Base-by-base conservation (phyloP, 2,797 vertebrate genomes). In the Oceanodroma leucorhoa region DNA sequence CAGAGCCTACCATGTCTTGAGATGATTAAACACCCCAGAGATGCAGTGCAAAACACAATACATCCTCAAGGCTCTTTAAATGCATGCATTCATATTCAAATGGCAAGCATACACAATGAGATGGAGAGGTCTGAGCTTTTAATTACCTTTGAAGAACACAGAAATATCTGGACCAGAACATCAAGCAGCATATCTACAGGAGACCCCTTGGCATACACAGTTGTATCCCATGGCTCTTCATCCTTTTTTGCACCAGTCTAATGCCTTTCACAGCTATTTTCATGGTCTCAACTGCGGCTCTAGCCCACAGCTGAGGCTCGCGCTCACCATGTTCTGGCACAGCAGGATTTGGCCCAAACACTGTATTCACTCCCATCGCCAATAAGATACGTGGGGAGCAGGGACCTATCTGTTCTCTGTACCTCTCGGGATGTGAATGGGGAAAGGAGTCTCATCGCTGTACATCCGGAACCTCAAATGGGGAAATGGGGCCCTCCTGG, bases 81-180 rank as follows among this genome's bases (percentile, higher is more conserved):
- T 48, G 38, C 8, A 0, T 24, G 54, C 61, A 45, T 93, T 93
- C 64, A 54, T 83, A 87, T 75, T 91, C 69, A 90, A 94, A 93
- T 81, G 45, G 61, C 2, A 69, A 73, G 17, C 9, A 1, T 9
- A 67, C 40, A 30, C 27, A 92, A 53, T 11, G 65, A 92, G 67
- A 72, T 2, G 0, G 43, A 26, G 26, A 83, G 48, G 41, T 73
- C 57, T 78, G 60, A 91, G 69, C 38, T 93, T 83, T 71, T 72
- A 87, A 85, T 85, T 54, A 57, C 36, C 40, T 87, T 61, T 30
- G 70, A 79, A 79, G 46, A 91, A 76, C 30, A 73, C 18, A 86
- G 34, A 94, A 94, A 89, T 67, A 83, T 38, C 72, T 71, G 46
- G 78, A 88, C 36, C 38, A 61, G 45, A 91, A 61, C 32, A 78